phyloP scores from a whole-genome alignment of 2,888 invertebrate genomes.

The Meliscaeva auricollis region DNA sequence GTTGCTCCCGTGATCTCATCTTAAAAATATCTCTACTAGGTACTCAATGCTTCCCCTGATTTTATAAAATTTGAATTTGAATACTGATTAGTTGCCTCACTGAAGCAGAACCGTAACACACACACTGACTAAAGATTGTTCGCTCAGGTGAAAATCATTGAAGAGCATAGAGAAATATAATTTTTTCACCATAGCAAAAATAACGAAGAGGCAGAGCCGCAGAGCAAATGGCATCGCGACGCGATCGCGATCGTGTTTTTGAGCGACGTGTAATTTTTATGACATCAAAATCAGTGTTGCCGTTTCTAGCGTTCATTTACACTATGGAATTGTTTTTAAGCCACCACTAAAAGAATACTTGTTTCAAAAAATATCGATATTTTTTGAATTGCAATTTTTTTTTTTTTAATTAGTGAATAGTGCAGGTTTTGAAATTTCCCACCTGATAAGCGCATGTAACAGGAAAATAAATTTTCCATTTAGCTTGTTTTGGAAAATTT shows the following conservation, averaged over 20 bases:
- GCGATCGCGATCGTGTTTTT: not conserved
- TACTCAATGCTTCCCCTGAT: not conserved
- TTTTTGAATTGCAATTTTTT: too few species aligned
- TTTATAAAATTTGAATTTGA: conserved; percentile 43
- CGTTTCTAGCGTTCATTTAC: too few species aligned
- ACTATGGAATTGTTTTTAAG: too few species aligned
- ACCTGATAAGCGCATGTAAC: too few species aligned
- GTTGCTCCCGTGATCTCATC: conserved; percentile 39
- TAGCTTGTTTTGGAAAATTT: too few species aligned
- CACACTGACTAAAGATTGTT: not conserved
- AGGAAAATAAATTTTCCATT: too few species aligned
- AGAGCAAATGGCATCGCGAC: too few species aligned
- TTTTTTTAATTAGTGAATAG: too few species aligned
- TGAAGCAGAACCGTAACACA: conserved; percentile 53
- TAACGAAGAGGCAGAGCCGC: conserved; percentile 7
- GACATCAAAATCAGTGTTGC: conserved; percentile 3
- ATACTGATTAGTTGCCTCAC: conserved; percentile 63
- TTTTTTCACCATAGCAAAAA: conserved; percentile 12
- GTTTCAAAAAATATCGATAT: too few species aligned
- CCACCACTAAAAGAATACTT: too few species aligned
- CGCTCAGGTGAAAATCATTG: conserved; percentile 52
- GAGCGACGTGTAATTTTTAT: not conserved
- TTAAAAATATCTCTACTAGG: conserved; percentile 34
- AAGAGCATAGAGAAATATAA: too few species aligned
- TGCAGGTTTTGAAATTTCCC: too few species aligned